phyloP scores from a whole-genome alignment of 2,797 vertebrate species.

The Acanthurus lineatus region DNA sequence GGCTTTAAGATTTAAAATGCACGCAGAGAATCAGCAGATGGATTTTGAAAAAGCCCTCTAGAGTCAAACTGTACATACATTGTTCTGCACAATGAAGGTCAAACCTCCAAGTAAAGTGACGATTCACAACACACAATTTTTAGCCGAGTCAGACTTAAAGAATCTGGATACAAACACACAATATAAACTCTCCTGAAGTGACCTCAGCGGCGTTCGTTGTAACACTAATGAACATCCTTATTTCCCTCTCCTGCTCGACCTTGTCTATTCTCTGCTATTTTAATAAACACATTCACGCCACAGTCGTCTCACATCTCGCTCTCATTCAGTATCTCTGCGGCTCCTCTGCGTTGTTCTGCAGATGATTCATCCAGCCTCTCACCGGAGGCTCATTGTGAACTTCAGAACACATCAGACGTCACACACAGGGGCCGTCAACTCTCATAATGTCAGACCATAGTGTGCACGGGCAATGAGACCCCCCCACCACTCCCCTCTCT shows the following conservation, averaged over 20 bases:
- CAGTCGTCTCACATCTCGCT: slow-evolving; percentile 80
- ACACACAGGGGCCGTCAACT: slow-evolving; percentile 84
- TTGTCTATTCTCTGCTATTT: slow-evolving; percentile 61
- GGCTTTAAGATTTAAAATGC: not conserved
- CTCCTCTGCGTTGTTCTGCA: slow-evolving; percentile 66
- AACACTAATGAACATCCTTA: slow-evolving; percentile 1
- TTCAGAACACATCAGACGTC: slow-evolving; percentile 90
- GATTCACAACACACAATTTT: not conserved
- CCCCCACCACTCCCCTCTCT: slow-evolving; percentile 13
- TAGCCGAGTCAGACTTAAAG: too few species aligned
- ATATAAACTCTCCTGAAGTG: slow-evolving; percentile 14
- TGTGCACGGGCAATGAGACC: slow-evolving; percentile 60
- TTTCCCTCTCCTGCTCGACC: slow-evolving; percentile 47
- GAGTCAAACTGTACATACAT: slow-evolving; percentile 6
- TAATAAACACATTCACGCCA: slow-evolving; percentile 80
- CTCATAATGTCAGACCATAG: slow-evolving; percentile 80
- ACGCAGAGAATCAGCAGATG: not conserved
- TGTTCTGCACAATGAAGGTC: slow-evolving; percentile 20
- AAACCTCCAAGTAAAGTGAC: slow-evolving; percentile 6
- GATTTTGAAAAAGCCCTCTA: slow-evolving; percentile 10
- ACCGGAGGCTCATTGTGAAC: slow-evolving; percentile 90
- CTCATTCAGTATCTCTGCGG: slow-evolving; percentile 76
- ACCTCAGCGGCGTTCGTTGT: not conserved
- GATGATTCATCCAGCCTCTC: slow-evolving; percentile 85
- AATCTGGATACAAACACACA: not conserved